phyloP scores from a whole-genome alignment of 2,797 vertebrate species.

The Hemitrygon akajei region DNA sequence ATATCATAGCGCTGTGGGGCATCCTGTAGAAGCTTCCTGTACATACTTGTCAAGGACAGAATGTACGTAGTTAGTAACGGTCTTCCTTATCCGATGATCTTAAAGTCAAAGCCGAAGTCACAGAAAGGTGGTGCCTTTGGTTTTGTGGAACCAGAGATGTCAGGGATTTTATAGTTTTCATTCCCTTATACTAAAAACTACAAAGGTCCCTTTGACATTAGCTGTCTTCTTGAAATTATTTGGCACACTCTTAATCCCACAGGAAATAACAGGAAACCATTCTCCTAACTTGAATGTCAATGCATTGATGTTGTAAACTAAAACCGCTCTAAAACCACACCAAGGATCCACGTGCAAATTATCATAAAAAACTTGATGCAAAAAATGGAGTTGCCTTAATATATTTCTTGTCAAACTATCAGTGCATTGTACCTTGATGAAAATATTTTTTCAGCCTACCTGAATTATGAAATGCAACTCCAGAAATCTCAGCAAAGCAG shows the following conservation, averaged over 20 bases:
- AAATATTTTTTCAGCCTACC: not conserved
- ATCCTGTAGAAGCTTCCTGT: not conserved
- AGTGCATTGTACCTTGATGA: not conserved
- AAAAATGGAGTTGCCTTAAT: not conserved
- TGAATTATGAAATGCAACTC: not conserved
- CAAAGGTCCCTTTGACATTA: not conserved
- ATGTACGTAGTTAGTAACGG: not conserved
- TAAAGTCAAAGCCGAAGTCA: not conserved
- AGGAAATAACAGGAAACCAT: not conserved
- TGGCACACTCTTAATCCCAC: not conserved
- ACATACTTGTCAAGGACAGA: no score
- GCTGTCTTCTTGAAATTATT: not conserved
- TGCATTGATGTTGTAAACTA: not conserved
- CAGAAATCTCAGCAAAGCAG: not conserved
- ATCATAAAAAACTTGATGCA: not conserved
- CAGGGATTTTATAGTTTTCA: not conserved
- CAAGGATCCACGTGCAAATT: not conserved
- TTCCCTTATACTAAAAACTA: not conserved
- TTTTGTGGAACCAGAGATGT: not conserved
- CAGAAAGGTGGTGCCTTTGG: not conserved
- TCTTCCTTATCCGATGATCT: not conserved
- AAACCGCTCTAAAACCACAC: not conserved
- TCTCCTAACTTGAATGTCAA: not conserved
- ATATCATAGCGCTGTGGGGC: not conserved
- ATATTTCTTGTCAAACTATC: not conserved